Evolutionary conservation across 2,113 vertebrate species (phyloP), one percentile per base, ranked within the genome.

Genomic region (Amia ocellicauda): DNA sequence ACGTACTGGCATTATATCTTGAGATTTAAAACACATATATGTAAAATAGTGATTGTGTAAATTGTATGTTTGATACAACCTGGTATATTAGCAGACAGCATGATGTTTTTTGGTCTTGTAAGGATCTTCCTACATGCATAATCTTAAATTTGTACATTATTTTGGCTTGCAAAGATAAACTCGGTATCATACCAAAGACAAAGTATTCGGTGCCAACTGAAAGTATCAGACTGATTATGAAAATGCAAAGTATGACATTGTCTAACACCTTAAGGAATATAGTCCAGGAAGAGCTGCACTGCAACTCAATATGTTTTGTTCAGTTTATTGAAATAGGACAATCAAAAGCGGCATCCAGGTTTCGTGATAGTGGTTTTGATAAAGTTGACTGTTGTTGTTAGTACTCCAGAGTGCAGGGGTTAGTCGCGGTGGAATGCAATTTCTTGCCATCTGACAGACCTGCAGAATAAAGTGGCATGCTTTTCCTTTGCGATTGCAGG

Each of bases 391-490:
- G 85, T 88, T 90, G 88, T 91, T 88, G 88, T 88, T 88, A 87
- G 90, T 86, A 84, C 86, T 85, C 83, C 80, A 80, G 41, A 89
- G 89, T 79, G 85, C 89, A 89, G 86, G 85, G 89, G 90, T 89
- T 90, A 92, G 89, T 85, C 82, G 74, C 81, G 86, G 88, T 87
- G 79, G 88, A 93, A 95, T 93, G 93, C 91, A 94, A 94, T 96
- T 95, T 94, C 91, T 91, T 86, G 88, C 89, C 87, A 87, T 92
- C 91, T 95, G 94, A 95, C 93, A 94, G 91, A 91, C 83, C 84
- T 78, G 82, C 70, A 75, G 93, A 93, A 94, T 92, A 93, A 93
- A 93, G 91, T 88, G 89, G 88, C 83, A 84, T 71, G 88, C 89
- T 91, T 92, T 89, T 92, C 88, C 89, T 78, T 87, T 91, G 87